These are phyloP conservation scores for Terebella lapidaria DNA, from an alignment of 2,888 invertebrate genomes.

Conservation along the genomic window DNA sequence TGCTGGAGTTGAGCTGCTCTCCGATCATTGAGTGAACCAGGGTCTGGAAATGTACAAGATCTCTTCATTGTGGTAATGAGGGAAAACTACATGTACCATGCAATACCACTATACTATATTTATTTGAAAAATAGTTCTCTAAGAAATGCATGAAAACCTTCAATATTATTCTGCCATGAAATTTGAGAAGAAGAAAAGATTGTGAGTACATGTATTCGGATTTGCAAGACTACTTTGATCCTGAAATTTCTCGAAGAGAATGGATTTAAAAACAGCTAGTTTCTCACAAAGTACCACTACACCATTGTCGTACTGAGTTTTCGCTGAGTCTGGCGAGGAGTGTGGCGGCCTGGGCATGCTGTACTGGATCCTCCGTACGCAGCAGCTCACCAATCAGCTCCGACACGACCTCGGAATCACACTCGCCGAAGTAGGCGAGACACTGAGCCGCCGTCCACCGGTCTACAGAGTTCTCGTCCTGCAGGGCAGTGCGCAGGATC, in stretches of 20 bases:
- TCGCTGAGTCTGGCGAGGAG: conserved; percentile 45
- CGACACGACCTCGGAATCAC: conserved; percentile 48
- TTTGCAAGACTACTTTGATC: too few species aligned
- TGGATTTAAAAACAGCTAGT: too few species aligned
- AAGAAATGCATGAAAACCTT: too few species aligned
- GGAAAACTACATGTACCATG: too few species aligned
- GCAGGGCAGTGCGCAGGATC: conserved; percentile 36
- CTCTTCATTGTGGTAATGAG: too few species aligned
- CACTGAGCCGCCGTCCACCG: conserved; percentile 53
- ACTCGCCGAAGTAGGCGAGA: conserved; percentile 46
- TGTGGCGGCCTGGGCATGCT: conserved; percentile 42
- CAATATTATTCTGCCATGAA: too few species aligned
- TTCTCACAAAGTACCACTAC: too few species aligned
- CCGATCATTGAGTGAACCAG: conserved; percentile 51
- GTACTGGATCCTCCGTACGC: conserved; percentile 42
- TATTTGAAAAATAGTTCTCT: too few species aligned
- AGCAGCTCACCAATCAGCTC: conserved; percentile 49
- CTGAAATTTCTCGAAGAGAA: too few species aligned
- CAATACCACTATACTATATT: too few species aligned
- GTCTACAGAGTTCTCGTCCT: conserved; percentile 36
- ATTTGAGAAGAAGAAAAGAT: too few species aligned
- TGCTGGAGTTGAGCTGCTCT: conserved; percentile 51
- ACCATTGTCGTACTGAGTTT: conserved; percentile 43
- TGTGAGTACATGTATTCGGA: too few species aligned
- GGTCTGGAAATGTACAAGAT: conserved; percentile 31